These are phyloP conservation scores for Ciconia boyciana DNA, from an alignment of 2,113 vertebrate species.

Conservation along the genomic window DNA sequence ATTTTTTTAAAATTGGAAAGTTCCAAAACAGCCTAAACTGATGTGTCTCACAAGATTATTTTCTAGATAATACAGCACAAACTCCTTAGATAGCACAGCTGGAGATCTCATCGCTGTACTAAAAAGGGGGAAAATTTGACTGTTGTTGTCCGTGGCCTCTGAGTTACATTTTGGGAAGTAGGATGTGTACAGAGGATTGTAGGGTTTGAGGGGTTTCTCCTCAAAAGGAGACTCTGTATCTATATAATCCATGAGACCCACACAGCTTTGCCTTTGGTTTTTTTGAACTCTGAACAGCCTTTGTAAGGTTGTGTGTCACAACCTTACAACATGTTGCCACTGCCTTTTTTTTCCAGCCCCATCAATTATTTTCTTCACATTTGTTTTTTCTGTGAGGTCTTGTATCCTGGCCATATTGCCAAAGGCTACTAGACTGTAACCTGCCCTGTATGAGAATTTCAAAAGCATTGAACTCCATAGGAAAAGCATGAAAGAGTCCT, in stretches of 20 bases:
- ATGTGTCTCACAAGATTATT: neutral
- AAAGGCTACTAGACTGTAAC: neutral
- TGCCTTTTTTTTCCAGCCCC: neutral
- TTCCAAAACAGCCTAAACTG: neutral
- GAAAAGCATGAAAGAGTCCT: constrained; percentile 24
- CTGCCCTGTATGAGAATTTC: neutral
- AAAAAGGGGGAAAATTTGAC: neutral
- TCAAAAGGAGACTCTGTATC: neutral
- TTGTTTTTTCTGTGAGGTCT: neutral
- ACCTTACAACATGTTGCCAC: neutral
- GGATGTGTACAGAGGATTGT: neutral
- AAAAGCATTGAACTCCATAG: neutral
- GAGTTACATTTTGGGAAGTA: neutral
- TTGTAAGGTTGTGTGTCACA: neutral
- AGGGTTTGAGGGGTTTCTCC: neutral
- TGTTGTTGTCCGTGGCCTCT: neutral
- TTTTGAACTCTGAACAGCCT: neutral
- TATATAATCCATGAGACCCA: neutral
- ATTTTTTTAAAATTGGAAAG: neutral
- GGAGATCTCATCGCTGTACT: neutral
- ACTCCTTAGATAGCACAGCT: neutral
- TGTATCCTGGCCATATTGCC: neutral
- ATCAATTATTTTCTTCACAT: neutral
- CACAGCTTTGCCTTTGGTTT: neutral
- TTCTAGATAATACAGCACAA: neutral